Evolutionary conservation across 1,140 invertebrate species (phyloP).

Genomic region (Agrypnia vestita): DNA sequence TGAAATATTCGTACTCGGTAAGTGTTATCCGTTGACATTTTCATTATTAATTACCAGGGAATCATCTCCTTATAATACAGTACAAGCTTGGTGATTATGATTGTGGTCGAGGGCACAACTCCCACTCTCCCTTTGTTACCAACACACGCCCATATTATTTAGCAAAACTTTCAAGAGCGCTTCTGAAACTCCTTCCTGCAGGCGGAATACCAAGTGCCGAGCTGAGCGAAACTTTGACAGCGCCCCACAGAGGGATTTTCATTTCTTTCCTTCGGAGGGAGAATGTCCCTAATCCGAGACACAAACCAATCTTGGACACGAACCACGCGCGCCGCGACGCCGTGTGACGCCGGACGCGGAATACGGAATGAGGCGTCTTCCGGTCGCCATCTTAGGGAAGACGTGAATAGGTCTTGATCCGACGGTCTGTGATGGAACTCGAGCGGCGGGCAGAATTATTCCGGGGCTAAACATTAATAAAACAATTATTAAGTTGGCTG

Average conservation of each 20-base stretch:
- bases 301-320: constrained; percentile 58
- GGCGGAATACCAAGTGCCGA: constrained; percentile 22
- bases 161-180: constrained; percentile 40
- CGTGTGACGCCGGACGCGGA: constrained; percentile 52
- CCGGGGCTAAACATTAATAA: no score
- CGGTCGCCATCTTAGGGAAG: constrained; percentile 37
- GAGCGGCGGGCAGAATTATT: no score
- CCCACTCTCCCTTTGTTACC: constrained; percentile 11
- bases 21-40: no score
- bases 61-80: background rate
- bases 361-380: constrained; percentile 54
- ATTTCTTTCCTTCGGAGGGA: constrained; percentile 47
- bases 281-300: constrained; percentile 51
- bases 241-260: constrained; percentile 56
- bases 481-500: no score
- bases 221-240: constrained; percentile 37
- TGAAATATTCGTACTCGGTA: no score
- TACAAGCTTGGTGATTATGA: background rate
- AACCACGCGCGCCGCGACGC: constrained; percentile 59
- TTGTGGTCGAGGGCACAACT: background rate
- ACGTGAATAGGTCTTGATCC: constrained; percentile 12
- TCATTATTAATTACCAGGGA: no score
- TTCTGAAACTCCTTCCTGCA: constrained; percentile 12
- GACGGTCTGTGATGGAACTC: no score
- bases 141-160: constrained; percentile 42